Base-by-base conservation (phyloP, 2,888 invertebrate genomes). In the Spilosoma lubricipeda region DNA sequence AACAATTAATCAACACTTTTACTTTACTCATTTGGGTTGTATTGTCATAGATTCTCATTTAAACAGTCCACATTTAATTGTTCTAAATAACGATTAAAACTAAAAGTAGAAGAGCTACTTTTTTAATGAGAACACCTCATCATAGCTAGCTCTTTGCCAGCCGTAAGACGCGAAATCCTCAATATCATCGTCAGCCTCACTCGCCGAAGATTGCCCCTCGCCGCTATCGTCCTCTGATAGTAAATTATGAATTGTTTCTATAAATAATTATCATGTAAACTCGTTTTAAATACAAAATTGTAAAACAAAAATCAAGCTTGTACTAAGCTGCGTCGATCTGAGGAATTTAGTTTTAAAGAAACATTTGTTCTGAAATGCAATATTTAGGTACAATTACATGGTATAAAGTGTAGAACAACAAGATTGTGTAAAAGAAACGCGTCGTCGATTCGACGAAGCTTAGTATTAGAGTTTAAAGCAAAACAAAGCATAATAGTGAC, bases 111-210 rank as follows among this genome's bases (percentile, higher is more conserved):
- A 8, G 4, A 11, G 39, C 45, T 70, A 36, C 27, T 69, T 70
- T 70, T 63, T 70, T 70, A 70, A 42, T 20, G 70, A 70, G 23
- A 45, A 70, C 59, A 70, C 70, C 20, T 70, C 70, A 63, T 70
- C 70, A 63, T 70, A 70, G 63, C 70, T 70, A 45, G 70, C 52
- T 70, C 66, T 67, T 20, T 27, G 68, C 65, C 72, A 70, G 63
- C 67, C 70, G 63, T 74, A 59, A 42, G 66, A 30, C 27, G 63
- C 42, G 67, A 30, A 63, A 71, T 70, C 68, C 63, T 67, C 63
- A 27, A 66, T 42, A 70, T 52, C 72, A 59, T 72, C 69, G 56
- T 59, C 69, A 3, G 39, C 67, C 30, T 69, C 64, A 68, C 52
- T 42, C 42, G 45, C 69, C 20, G 42, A 72, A 27, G 27, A 66